Base-by-base conservation (phyloP, 2,888 invertebrate species). In the Tetanocera ferruginea region DNA sequence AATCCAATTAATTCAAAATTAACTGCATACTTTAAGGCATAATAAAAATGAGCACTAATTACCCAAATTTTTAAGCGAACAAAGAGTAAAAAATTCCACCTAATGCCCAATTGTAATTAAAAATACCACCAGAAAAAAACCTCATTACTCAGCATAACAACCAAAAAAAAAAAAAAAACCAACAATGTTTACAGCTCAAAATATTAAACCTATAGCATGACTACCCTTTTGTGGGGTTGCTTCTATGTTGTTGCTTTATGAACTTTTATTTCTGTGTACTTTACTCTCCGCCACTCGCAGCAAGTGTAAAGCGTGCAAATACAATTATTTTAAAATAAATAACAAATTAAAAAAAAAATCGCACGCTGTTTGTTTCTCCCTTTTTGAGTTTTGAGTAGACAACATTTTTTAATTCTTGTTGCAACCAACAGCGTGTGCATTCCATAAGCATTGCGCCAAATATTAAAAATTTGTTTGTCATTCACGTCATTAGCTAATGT, bases 401-500 rank as follows among this genome's bases (percentile, higher is more conserved):
- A 43, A 31, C 31, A 28, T 62, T 31, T 43, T 5, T 11, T 19
- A 14, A 51, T 69, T 17, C 34, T 4, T n/a, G n/a, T 17, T 19
- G 37, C 8, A n/a, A 57, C 34, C 28, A 19, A 37, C 55, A 72
- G 5, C 49, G 25, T 49, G 0, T 8, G 4, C 19, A 14, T 23
- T 4, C 49, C n/a, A 9, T 43, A 3, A 31, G 34, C n/a, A n/a
- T 9, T 31, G 34, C 17, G 34, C 28, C 2, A 17, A 17, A 64
- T 25, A n/a, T 28, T 34, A 49, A 9, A 28, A 52, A 57, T 17
- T 23, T 34, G 34, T 37, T 72, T 37, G 57, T 72, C 55, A 72
- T 72, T 11, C 49, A 34, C 55, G 31, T 72, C 72, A 72, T 72
- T 34, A 25, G 62, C 43, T 74, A 74, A 74, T 74, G 74, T 64